Base-by-base conservation (phyloP, 2,113 vertebrate genomes). In the Oxyura jamaicensis region DNA sequence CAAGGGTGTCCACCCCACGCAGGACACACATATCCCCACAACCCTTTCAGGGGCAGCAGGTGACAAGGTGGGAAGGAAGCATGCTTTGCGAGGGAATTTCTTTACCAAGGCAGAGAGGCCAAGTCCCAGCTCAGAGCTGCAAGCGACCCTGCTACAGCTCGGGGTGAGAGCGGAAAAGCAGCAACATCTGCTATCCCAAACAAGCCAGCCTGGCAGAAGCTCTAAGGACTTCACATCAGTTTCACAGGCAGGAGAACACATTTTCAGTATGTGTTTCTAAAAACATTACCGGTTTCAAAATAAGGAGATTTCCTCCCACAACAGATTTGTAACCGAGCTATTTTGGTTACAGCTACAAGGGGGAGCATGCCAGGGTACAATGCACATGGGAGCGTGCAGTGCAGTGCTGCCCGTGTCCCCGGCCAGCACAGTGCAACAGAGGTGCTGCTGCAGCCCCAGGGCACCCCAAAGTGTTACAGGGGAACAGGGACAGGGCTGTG, bases 121-220 rank as follows among this genome's bases (percentile, higher is more conserved):
- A 11, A 81, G n/a, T 22, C n/a, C 25, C 73, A 65, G 56, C 66
- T 79, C 46, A 28, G 65, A 91, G 69, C 69, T 1, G 4, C 60
- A 78, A 88, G 72, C 50, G 80, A 19, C 1, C 0, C 55, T 59
- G 72, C 86, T 78, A 59, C 18, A 80, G 88, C 83, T 41, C 73
- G 50, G 21, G 62, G 62, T 0, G 3, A 93, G 77, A 66, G 36
- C 79, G 25, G 78, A 89, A 81, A 93, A 95, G 50, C 72, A 92
- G 72, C 68, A 92, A 93, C 95, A 92, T 82, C 94, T 96, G 94
- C 81, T 85, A 36, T 21, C 42, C 71, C 35, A 67, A 33, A 72
- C 7, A 28, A 95, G 91, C 92, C 95, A 94, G 88, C 60, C 14
- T 95, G 92, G 91, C 91, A 93, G 91, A 86, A 48, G 11, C 42